phyloP scores from a whole-genome alignment of 2,888 invertebrate species.

The Lasius platythorax region DNA sequence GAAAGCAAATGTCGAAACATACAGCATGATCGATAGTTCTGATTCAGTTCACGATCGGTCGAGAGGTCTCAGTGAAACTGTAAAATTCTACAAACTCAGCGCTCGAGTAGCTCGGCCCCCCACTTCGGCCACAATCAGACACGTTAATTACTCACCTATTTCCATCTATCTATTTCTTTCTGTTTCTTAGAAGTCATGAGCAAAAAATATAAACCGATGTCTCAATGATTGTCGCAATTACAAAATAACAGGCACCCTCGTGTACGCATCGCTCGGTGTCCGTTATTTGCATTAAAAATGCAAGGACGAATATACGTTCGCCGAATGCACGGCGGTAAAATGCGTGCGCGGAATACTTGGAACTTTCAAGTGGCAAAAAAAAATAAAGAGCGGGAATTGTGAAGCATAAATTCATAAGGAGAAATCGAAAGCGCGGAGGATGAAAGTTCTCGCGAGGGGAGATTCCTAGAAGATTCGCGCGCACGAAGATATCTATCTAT shows the following conservation, averaged over 20 bases:
- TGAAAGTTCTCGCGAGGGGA: neutral
- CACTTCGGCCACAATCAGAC: neutral
- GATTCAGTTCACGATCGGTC: neutral
- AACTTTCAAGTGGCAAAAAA: neutral
- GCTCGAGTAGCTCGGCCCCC: neutral
- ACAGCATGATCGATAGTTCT: neutral
- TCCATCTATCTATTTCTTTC: neutral
- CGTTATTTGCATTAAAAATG: constrained; percentile 44
- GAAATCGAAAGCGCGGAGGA: neutral
- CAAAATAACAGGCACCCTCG: neutral
- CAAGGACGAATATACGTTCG: constrained; percentile 12
- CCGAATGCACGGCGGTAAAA: neutral
- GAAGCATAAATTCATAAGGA: constrained; percentile 1
- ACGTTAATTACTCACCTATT: constrained; percentile 17
- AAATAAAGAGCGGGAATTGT: constrained; percentile 9
- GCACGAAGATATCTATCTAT: constrained; percentile 4
- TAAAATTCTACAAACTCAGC: neutral
- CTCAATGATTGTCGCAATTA: constrained; percentile 10
- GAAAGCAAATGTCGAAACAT: neutral
- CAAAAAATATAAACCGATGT: constrained; percentile 16
- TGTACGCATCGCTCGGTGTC: neutral
- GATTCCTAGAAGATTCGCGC: neutral
- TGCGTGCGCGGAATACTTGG: constrained; percentile 36
- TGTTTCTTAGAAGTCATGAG: constrained; percentile 12
- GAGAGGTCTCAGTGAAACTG: constrained; percentile 10